Percentiles rank a stretch among this genome's conserved stretches.
phyloP scores from a whole-genome alignment of 2,113 vertebrate genomes.

The Herpetotheres cachinnans region DNA sequence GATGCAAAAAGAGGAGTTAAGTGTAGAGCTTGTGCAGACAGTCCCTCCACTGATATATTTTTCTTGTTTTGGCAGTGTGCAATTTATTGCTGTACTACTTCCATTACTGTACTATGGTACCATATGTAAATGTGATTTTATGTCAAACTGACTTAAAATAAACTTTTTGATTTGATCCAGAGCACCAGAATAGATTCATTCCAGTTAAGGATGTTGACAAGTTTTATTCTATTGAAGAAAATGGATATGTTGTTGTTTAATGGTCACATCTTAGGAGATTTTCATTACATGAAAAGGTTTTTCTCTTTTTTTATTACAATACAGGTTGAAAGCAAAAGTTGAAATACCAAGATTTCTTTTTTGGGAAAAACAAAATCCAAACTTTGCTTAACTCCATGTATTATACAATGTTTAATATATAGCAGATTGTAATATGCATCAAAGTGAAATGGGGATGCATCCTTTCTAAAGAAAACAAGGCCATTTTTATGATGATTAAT shows the following conservation, averaged over 20 bases:
- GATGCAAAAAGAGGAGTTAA: background rate
- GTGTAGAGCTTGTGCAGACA: background rate
- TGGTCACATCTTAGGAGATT: background rate
- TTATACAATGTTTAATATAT: background rate
- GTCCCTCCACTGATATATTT: background rate
- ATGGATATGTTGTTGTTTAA: background rate
- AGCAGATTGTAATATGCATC: slow-evolving; percentile 34
- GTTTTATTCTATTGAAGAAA: background rate
- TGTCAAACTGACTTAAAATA: background rate
- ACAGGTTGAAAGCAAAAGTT: background rate
- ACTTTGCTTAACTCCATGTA: background rate
- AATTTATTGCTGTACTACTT: background rate
- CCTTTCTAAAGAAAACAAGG: slow-evolving; percentile 11
- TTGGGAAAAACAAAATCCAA: background rate
- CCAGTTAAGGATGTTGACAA: background rate
- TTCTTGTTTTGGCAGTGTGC: background rate
- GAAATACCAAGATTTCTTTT: background rate
- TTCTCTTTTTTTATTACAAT: background rate
- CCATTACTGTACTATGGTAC: background rate
- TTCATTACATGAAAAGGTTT: background rate
- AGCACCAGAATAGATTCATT: background rate
- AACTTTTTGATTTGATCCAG: background rate
- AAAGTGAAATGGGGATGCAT: background rate
- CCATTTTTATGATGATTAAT: slow-evolving; percentile 38
- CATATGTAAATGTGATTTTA: background rate